These are phyloP conservation scores for Drosophila paramelanica DNA, from an alignment of 2,888 invertebrate species.

Conservation along the genomic window DNA sequence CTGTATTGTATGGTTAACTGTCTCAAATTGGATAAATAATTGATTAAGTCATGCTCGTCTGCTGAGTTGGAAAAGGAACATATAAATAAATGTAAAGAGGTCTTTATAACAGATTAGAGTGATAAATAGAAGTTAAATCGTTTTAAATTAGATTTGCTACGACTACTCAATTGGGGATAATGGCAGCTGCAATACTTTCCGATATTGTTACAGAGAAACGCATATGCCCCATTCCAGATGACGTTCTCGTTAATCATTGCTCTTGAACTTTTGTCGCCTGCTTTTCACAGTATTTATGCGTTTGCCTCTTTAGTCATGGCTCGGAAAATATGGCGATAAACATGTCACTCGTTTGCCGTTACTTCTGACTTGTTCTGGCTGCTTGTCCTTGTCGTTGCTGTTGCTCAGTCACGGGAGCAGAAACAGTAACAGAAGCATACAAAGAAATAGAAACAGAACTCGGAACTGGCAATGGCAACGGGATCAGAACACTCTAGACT, in stretches of 20 bases:
- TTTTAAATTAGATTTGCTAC: constrained; percentile 6
- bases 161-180: constrained; percentile 14
- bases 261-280: constrained; percentile 71
- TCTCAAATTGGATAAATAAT: too few species aligned
- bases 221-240: constrained; percentile 8
- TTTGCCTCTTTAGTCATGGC: constrained; percentile 75
- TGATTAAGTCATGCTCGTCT: background rate
- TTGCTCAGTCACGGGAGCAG: constrained; percentile 25
- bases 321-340: constrained; percentile 77
- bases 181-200: background rate
- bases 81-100: background rate
- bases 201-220: background rate
- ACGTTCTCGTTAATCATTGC: constrained; percentile 49
- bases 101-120: background rate
- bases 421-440: constrained; percentile 3
- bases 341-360: constrained; percentile 67
- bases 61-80: background rate
- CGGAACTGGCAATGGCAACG: constrained; percentile 1
- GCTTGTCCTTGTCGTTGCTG: constrained; percentile 9
- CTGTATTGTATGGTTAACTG: too few species aligned
- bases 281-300: constrained; percentile 69
- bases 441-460: background rate
- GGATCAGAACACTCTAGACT: constrained; percentile 8
- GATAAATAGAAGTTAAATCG: constrained; percentile 6
- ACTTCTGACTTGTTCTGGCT: constrained; percentile 43